phyloP scores from a whole-genome alignment of 2,888 invertebrate genomes.

The Caenorhabditis afra region DNA sequence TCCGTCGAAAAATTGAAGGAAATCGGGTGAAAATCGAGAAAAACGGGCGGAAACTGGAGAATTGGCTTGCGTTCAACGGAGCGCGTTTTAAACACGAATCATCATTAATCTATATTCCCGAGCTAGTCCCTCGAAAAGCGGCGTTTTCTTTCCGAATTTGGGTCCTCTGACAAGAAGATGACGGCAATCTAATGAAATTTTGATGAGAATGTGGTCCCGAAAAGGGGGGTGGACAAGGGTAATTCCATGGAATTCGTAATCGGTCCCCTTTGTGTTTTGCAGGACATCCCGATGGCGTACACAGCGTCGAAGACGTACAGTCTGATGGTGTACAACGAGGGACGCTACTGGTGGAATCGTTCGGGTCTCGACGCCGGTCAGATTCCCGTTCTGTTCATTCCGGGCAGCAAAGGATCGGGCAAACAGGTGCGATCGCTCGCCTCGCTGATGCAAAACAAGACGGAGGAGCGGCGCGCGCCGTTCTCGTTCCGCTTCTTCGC shows the following conservation, averaged over 20 bases:
- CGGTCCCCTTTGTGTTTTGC: slow-evolving; percentile 82
- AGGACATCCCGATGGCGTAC: slow-evolving; percentile 82
- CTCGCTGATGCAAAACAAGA: slow-evolving; percentile 91
- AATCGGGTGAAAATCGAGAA: no score
- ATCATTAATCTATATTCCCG: no score
- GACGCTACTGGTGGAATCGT: slow-evolving; percentile 27
- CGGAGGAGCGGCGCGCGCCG: slow-evolving; percentile 85
- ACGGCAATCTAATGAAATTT: no score
- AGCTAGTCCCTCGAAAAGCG: no score
- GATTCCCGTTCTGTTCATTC: slow-evolving; percentile 93
- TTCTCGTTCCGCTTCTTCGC: slow-evolving; percentile 94
- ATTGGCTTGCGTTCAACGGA: no score
- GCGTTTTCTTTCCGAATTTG: no score
- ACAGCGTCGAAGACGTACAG: slow-evolving; percentile 12
- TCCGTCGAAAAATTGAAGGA: no score
- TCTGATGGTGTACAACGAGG: slow-evolving; percentile 51
- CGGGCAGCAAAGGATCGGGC: slow-evolving; percentile 95
- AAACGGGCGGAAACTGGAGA: no score
- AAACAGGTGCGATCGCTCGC: slow-evolving; percentile 90
- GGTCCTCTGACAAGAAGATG: no score
- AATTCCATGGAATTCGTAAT: not conserved
- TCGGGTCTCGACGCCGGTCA: slow-evolving; percentile 81
- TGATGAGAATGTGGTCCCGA: no score
- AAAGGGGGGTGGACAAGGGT: no score
- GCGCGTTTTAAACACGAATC: no score